Evolutionary conservation across 2,888 invertebrate species (phyloP), one percentile per base, ranked within the genome.

Genomic region (Pristionchus arcanus): DNA sequence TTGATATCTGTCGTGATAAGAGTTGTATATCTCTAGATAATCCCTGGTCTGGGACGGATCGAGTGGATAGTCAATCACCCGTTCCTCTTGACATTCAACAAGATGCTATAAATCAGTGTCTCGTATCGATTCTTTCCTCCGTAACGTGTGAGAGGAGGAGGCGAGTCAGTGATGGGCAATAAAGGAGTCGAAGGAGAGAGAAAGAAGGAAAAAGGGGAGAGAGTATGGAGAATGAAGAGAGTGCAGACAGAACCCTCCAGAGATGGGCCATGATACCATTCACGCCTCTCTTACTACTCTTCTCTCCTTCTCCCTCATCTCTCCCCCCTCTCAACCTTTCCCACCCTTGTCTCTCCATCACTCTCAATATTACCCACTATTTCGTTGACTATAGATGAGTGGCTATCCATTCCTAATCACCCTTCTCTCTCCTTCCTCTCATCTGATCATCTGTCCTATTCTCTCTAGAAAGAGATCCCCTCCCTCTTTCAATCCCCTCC

Each of bases 81-180:
- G 53, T 28, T 28, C 31, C 59, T 28, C 25, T n/a, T 84, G 84
- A 84, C 55, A 59, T 55, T 84, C 55, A 59, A 84, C 84, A 55
- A 34, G 84, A 59, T 55, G 19, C 9, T 11, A 84, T 84, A 59
- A 59, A 84, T 84, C 84, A 59, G 49, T 77, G 42, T 28, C 19
- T 49, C 21, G 84, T 53, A 84, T 59, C 53, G 84, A 84, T 59
- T 42, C 49, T 49, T 83, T 55, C 19, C 59, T 84, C 28, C 84
- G 55, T 59, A 59, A 84, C 66, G 86, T 86, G 86, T 66, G 66
- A 86, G 86, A 16, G 86, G 37, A 31, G 59, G 59, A 34, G 85
- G 31, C 34, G 63, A 86, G 86, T 66, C 86, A 66, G 86, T 66
- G 86, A 86, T 86, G 86, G 86, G 86, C 66, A 86, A 86, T 86